Conservation (phyloP, 2,797 vertebrate species). For the Micrastur ruficollis region DNA sequence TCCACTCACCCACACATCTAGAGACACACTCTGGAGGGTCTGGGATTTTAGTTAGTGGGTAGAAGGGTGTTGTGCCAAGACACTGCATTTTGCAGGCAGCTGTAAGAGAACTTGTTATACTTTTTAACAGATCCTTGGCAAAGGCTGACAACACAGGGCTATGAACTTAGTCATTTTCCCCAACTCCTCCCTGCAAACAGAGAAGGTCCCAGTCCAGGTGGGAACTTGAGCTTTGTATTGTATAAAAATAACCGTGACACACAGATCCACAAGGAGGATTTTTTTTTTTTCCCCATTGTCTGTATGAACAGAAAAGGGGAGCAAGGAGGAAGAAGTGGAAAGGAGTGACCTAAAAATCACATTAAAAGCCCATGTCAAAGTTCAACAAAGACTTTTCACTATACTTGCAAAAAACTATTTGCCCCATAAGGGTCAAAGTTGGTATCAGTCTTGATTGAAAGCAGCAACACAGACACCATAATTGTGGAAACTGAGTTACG, state of each 20-base stretch:
- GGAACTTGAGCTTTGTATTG: not conserved
- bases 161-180: not conserved
- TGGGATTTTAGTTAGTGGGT: not conserved
- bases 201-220: not conserved
- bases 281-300: not conserved
- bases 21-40: not conserved
- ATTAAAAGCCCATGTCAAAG: not conserved
- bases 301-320: not conserved
- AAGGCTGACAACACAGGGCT: not conserved
- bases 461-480: not conserved
- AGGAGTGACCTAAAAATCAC: not conserved
- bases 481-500: not conserved
- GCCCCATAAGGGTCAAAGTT: fast-evolving
- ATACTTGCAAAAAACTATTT: not conserved
- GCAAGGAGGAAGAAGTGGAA: not conserved
- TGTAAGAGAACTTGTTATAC: not conserved
- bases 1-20: not conserved
- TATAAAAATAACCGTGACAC: not conserved
- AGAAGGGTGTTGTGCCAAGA: not conserved
- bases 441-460: not conserved
- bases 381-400: not conserved
- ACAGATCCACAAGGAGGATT: not conserved
- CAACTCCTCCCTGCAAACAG: not conserved
- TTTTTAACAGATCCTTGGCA: not conserved
- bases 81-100: not conserved